Percentiles rank a stretch among this genome's conserved stretches.
Evolutionary conservation across 2,888 invertebrate genomes (phyloP).

Genomic region (Netelia fuscicornis): DNA sequence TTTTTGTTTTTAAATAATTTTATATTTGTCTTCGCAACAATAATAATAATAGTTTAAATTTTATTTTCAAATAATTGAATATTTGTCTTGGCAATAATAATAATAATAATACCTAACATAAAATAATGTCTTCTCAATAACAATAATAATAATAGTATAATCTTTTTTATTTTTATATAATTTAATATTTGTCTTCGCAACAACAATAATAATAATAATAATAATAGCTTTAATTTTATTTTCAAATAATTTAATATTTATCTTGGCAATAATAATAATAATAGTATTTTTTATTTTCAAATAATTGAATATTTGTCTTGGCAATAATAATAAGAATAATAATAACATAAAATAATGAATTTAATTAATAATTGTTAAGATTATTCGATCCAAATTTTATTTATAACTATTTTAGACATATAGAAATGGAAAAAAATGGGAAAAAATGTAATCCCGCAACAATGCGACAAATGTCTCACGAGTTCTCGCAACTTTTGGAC

Average conservation of each 20-base stretch:
- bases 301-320: not conserved
- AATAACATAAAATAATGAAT: not conserved
- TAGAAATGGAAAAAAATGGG: not conserved
- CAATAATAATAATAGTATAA: too few relatives aligned
- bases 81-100: not conserved
- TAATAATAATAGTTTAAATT: not conserved
- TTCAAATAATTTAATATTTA: not conserved
- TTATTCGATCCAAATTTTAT: not conserved
- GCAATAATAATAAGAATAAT: conserved; percentile 14
- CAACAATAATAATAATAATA: too few relatives aligned
- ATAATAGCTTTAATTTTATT: not conserved
- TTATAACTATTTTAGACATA: conserved; percentile 31
- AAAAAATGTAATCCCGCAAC: conserved; percentile 63
- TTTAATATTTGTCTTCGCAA: too few relatives aligned
- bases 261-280: conserved; percentile 21
- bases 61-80: too few relatives aligned
- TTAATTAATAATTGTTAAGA: not conserved
- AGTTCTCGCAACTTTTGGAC: conserved; percentile 61
- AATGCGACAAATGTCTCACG: conserved; percentile 66
- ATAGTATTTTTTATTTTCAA: not conserved
- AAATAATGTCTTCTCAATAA: too few relatives aligned
- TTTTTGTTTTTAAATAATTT: not conserved
- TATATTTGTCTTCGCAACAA: not conserved
- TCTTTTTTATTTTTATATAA: too few relatives aligned
- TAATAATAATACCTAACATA: not conserved